Evolutionary conservation across 1,140 invertebrate genomes (phyloP).

Genomic region (Nylanderia fulva): DNA sequence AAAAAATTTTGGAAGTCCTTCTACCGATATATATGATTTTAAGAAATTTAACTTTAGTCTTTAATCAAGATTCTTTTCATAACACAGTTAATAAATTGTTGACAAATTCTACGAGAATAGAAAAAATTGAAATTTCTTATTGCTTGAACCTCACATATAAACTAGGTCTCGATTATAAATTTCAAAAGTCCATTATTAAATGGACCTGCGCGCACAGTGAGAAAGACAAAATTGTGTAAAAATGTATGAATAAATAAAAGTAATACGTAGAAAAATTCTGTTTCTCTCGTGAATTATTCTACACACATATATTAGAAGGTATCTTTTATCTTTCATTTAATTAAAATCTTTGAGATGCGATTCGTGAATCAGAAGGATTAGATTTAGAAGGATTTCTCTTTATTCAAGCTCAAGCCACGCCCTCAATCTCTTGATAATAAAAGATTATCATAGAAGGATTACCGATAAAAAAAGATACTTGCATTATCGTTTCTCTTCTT

Average conservation of each 20-base stretch:
- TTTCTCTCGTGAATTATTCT: background rate
- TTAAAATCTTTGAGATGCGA: constrained; percentile 5
- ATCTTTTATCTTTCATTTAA: background rate
- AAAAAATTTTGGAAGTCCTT: background rate
- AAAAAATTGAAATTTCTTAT: background rate
- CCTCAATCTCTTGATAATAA: constrained; percentile 37
- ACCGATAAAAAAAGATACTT: background rate
- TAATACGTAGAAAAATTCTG: background rate
- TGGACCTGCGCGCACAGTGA: background rate
- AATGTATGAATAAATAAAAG: background rate
- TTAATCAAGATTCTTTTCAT: background rate
- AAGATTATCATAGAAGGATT: background rate
- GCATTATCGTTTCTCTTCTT: background rate
- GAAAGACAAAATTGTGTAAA: background rate
- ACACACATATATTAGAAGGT: background rate
- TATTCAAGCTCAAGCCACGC: background rate
- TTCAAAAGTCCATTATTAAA: background rate
- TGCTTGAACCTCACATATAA: background rate
- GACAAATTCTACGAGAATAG: background rate
- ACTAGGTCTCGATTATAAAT: background rate
- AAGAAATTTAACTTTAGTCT: background rate
- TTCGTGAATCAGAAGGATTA: background rate
- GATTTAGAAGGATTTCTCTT: too few species aligned
- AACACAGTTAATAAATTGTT: background rate
- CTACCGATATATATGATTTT: background rate